Percentiles rank a stretch among this genome's conserved stretches.
These are phyloP conservation scores for Leucopsar rothschildi DNA, from an alignment of 2,113 vertebrate genomes.

Conservation along the genomic window DNA sequence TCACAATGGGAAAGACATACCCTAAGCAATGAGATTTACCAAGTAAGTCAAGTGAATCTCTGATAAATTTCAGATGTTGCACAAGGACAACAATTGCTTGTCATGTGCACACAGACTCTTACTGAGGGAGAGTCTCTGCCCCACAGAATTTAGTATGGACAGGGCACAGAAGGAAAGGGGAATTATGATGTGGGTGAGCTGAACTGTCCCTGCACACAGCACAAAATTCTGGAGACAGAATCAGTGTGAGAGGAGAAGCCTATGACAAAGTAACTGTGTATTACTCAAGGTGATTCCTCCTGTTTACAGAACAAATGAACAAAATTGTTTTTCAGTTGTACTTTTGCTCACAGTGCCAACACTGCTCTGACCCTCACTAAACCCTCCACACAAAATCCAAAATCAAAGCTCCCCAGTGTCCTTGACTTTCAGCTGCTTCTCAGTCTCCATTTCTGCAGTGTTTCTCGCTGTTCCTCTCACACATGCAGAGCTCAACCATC, in stretches of 20 bases:
- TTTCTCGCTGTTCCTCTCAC: constrained; percentile 6
- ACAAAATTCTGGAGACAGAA: neutral
- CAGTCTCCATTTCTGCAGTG: neutral
- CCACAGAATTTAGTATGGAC: neutral
- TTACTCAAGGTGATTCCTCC: neutral
- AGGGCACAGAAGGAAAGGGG: neutral
- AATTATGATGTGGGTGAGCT: neutral
- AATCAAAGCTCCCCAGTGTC: neutral
- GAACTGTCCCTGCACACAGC: neutral
- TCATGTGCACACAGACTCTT: neutral
- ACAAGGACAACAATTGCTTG: neutral
- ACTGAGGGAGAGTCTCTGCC: neutral
- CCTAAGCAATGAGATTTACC: neutral
- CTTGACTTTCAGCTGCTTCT: constrained; percentile 27
- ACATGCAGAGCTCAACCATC: constrained; percentile 43
- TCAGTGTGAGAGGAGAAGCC: neutral
- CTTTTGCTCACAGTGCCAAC: neutral
- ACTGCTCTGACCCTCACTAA: neutral
- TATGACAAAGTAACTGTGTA: neutral
- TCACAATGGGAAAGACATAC: neutral
- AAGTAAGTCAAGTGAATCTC: neutral
- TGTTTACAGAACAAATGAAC: neutral
- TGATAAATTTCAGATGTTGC: neutral
- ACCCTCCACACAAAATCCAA: neutral
- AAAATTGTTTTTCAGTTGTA: neutral